phyloP scores from a whole-genome alignment of 2,797 vertebrate genomes.

The Stomatorhinus walkeri region DNA sequence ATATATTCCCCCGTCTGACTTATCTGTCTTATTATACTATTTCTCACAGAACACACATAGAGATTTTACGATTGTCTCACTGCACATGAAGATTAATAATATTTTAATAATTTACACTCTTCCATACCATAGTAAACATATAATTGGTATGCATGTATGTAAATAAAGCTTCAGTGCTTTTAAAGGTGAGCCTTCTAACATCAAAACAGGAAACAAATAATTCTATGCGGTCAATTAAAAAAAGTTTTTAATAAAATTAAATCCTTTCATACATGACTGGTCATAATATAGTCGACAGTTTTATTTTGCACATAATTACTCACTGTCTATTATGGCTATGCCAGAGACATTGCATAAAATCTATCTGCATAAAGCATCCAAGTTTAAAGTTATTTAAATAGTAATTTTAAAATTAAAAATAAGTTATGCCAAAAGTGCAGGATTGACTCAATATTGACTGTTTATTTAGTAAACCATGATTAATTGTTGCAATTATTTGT shows the following conservation, averaged over 20 bases:
- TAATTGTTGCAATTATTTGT: slow-evolving; percentile 36
- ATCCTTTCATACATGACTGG: slow-evolving; percentile 6
- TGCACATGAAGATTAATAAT: background rate
- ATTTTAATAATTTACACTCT: background rate
- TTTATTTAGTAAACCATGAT: slow-evolving; percentile 30
- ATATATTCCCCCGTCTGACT: background rate
- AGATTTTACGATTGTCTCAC: background rate
- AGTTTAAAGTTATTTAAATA: background rate
- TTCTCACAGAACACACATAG: background rate
- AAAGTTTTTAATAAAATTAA: background rate
- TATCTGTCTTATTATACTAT: background rate
- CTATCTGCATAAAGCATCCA: background rate
- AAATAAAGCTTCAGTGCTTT: background rate
- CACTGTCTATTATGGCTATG: background rate
- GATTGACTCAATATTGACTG: slow-evolving; percentile 23
- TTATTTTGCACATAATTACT: background rate
- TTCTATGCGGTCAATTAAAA: background rate
- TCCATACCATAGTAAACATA: background rate
- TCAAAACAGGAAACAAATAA: background rate
- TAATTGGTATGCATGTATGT: background rate
- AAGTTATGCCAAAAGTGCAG: background rate
- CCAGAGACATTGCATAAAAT: background rate
- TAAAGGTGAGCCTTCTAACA: background rate
- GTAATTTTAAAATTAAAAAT: background rate
- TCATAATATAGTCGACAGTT: background rate